phyloP scores from a whole-genome alignment of 37 sponge, comb jelly and placozoan species.

The Mnemiopsis leidyi region DNA sequence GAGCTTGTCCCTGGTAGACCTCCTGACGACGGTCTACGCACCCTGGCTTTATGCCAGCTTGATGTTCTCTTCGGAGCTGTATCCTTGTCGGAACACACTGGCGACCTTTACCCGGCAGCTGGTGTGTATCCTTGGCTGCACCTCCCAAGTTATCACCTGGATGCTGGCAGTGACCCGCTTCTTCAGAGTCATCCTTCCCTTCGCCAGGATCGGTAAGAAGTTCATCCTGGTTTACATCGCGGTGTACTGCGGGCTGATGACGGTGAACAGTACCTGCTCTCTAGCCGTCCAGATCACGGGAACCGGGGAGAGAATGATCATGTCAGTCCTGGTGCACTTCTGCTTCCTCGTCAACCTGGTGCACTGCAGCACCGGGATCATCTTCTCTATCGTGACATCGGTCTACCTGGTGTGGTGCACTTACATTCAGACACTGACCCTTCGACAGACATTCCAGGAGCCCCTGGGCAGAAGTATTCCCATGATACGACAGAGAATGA shows the following conservation, averaged over 20 bases:
- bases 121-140: constrained; percentile 24
- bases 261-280: constrained; percentile 33
- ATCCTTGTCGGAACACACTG: background rate
- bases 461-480: background rate
- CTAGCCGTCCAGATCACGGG: background rate
- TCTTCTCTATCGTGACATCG: background rate
- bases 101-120: constrained; percentile 17
- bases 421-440: background rate
- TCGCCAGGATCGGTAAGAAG: background rate
- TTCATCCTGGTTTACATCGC: background rate
- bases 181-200: constrained; percentile 22
- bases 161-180: constrained; percentile 47
- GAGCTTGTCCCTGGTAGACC: constrained; percentile 42
- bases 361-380: constrained; percentile 48
- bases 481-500: constrained; percentile 7
- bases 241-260: constrained; percentile 26
- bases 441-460: background rate
- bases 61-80: constrained; percentile 16
- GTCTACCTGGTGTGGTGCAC: constrained; percentile 21
- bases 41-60: constrained; percentile 50
- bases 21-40: constrained; percentile 3
- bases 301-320: background rate
- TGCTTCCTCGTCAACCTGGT: constrained; percentile 31
- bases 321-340: background rate
- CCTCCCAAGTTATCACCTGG: constrained; percentile 34